Conservation (phyloP, 2,113 vertebrate genomes). For the Triplophysa siluroides region DNA sequence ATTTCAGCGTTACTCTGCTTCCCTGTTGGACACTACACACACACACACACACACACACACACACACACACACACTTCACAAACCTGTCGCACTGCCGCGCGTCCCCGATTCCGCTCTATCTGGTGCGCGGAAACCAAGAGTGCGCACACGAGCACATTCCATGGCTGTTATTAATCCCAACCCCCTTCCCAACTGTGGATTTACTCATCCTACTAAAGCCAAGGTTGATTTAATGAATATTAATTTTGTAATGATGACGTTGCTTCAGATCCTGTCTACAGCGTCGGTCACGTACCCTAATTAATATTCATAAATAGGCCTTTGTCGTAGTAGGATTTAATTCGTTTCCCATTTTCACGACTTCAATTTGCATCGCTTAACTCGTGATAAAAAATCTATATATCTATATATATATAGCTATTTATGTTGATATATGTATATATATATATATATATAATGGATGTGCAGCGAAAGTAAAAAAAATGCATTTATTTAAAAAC, state of each 20-base stretch:
- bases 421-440: too few species aligned
- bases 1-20: constrained; percentile 52
- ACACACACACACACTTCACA: constrained; percentile 41
- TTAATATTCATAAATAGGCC: neutral
- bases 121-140: constrained; percentile 56
- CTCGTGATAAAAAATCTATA: too few species aligned
- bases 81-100: constrained; percentile 68
- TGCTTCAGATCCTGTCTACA: neutral
- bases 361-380: too few species aligned
- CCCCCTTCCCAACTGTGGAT: constrained; percentile 50
- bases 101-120: constrained; percentile 57
- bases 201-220: constrained; percentile 30
- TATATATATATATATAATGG: too few species aligned
- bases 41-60: neutral
- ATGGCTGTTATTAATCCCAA: constrained; percentile 64
- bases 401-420: too few species aligned
- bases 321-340: neutral
- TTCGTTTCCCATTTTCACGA: neutral
- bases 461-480: too few species aligned
- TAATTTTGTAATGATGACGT: neutral
- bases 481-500: too few species aligned
- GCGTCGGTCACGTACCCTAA: neutral
- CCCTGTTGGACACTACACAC: constrained; percentile 61
- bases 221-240: neutral
- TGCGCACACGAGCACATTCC: constrained; percentile 74